Evolutionary conservation across 1,140 invertebrate species (phyloP).

Genomic region (Cyrtorhinus lividipennis): DNA sequence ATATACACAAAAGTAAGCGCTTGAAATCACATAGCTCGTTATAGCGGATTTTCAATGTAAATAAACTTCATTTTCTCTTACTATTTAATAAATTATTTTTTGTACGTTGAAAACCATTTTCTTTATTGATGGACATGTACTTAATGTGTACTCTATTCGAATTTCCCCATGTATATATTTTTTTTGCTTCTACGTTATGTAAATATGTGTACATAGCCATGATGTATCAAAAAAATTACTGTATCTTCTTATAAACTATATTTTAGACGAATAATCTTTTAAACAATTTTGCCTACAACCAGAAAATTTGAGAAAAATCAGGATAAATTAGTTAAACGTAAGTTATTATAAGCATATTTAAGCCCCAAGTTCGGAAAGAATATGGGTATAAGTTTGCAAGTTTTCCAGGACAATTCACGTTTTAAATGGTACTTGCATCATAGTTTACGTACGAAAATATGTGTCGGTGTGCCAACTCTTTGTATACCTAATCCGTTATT

Average conservation of each 20-base stretch:
- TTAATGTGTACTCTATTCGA: neutral
- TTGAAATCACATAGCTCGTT: neutral
- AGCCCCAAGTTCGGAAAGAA: neutral
- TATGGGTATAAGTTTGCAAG: neutral
- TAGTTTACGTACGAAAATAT: neutral
- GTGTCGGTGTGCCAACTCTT: neutral
- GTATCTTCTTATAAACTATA: too few species aligned
- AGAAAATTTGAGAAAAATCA: neutral
- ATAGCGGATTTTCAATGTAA: neutral
- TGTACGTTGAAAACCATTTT: neutral
- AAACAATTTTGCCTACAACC: too few species aligned
- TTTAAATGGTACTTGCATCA: neutral
- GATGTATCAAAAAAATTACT: neutral
- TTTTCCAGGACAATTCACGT: neutral
- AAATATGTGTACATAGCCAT: neutral
- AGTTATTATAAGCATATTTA: too few species aligned
- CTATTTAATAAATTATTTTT: neutral
- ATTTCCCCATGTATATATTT: neutral
- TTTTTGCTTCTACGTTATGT: neutral
- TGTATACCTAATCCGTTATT: too few species aligned
- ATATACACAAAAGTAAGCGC: neutral
- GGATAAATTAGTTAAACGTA: too few species aligned
- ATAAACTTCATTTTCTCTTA: too few species aligned
- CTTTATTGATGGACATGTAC: neutral
- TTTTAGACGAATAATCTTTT: too few species aligned